Evolutionary conservation across 2,113 vertebrate genomes (phyloP).

Genomic region (Notechis scutatus): DNA sequence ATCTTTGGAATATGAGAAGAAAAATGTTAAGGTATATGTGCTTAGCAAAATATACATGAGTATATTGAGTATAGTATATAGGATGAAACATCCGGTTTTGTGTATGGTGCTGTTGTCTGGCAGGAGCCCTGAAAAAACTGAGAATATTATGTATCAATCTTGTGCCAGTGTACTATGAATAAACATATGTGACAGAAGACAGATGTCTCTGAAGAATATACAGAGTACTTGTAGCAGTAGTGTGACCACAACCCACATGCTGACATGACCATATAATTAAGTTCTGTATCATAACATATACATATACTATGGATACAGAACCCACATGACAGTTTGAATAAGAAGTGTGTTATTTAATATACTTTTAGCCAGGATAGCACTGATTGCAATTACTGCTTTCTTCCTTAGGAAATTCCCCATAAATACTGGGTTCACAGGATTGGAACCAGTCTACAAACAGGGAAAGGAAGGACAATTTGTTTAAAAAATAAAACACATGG

Average conservation of each 20-base stretch:
- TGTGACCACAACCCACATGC: constrained; percentile 25
- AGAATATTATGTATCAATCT: background rate
- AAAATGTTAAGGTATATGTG: background rate
- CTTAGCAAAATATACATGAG: background rate
- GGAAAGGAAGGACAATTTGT: background rate
- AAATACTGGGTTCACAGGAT: background rate
- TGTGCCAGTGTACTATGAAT: constrained; percentile 14
- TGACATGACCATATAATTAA: constrained; percentile 22
- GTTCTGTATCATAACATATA: constrained; percentile 11
- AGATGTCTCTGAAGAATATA: constrained; percentile 7
- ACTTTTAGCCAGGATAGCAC: background rate
- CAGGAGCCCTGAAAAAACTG: background rate
- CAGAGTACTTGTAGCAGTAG: background rate
- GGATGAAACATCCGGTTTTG: background rate
- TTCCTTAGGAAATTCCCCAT: background rate
- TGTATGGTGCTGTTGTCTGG: background rate
- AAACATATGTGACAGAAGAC: constrained; percentile 10
- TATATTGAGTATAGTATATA: background rate
- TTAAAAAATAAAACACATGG: background rate
- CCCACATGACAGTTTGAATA: constrained; percentile 24
- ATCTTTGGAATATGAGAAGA: background rate
- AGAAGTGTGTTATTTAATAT: constrained; percentile 20
- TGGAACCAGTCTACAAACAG: background rate
- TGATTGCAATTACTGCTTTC: constrained; percentile 22
- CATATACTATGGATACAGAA: constrained; percentile 1